Percentiles rank a stretch among this genome's conserved stretches.
Conservation (phyloP, 2,888 invertebrate genomes). For the Phoronis australis region DNA sequence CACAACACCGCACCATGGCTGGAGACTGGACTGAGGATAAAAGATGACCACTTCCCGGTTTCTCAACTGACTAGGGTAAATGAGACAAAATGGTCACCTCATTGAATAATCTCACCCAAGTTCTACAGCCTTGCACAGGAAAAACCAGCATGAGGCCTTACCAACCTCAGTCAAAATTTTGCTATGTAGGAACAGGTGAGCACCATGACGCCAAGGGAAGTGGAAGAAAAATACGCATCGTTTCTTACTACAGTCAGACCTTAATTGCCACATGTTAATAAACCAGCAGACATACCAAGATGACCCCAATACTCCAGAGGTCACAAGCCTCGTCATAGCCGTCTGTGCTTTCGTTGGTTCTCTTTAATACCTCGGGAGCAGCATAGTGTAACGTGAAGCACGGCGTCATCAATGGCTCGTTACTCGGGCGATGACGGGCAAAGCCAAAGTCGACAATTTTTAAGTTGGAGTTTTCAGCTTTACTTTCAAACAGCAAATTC, state of each 20-base stretch:
- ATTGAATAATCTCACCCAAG: no score
- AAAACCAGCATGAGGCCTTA: no score
- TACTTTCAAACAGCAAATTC: conserved; percentile 66
- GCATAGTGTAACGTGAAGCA: conserved; percentile 94
- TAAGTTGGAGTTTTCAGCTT: conserved; percentile 61
- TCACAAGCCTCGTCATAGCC: conserved; percentile 88
- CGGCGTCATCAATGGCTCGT: conserved; percentile 62
- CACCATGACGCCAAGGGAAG: no score
- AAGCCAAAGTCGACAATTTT: conserved; percentile 97
- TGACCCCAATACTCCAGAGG: conserved; percentile 92
- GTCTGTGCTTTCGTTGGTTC: conserved; percentile 50
- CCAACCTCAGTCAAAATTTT: no score
- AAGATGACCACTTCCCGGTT: no score
- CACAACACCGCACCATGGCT: background rate
- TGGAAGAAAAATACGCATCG: no score
- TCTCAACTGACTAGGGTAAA: no score
- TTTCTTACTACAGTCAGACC: background rate
- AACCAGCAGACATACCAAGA: conserved; percentile 61
- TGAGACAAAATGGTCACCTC: no score
- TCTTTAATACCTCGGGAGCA: conserved; percentile 84
- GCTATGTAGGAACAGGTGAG: no score
- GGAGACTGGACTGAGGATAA: no score
- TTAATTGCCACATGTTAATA: background rate
- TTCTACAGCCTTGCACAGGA: no score
- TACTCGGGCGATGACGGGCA: conserved; percentile 66